Percentiles rank a stretch among this genome's conserved stretches.
Evolutionary conservation across 2,113 vertebrate species (phyloP).

Genomic region (Agapornis roseicollis): DNA sequence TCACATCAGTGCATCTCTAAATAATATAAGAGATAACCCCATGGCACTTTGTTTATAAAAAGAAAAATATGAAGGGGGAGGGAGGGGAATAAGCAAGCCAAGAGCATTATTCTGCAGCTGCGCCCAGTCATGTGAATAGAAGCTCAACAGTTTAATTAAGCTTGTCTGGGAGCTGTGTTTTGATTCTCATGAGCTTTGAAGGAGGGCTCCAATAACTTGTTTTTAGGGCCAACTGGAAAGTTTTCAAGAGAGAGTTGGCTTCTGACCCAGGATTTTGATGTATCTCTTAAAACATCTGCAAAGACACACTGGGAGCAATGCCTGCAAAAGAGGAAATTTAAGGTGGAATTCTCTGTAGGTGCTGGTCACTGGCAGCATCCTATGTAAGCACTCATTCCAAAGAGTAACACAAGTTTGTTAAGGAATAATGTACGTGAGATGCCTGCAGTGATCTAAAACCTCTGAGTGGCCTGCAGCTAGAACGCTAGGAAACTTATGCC

Average conservation of each 20-base stretch:
- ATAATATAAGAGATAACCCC: conserved; percentile 1
- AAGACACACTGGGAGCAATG: background rate
- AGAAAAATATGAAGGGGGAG: background rate
- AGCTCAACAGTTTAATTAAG: conserved; percentile 55
- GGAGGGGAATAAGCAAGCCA: background rate
- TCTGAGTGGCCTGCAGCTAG: background rate
- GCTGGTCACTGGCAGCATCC: background rate
- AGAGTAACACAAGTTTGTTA: background rate
- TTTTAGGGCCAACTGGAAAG: background rate
- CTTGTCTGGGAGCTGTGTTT: background rate
- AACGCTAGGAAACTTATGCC: background rate
- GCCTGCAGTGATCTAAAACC: background rate
- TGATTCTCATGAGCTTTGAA: background rate
- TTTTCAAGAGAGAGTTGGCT: background rate
- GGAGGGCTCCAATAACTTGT: background rate
- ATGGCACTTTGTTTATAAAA: conserved; percentile 25
- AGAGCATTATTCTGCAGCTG: background rate
- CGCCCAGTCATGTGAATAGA: conserved; percentile 18
- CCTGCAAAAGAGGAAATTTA: background rate
- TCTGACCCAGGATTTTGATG: background rate
- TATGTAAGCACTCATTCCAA: background rate
- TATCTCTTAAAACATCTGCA: background rate
- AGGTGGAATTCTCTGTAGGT: background rate
- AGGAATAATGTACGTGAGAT: background rate
- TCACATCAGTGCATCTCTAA: conserved; percentile 35